Conservation (phyloP, 2,113 vertebrate genomes). For the Reinhardtius hippoglossoides region DNA sequence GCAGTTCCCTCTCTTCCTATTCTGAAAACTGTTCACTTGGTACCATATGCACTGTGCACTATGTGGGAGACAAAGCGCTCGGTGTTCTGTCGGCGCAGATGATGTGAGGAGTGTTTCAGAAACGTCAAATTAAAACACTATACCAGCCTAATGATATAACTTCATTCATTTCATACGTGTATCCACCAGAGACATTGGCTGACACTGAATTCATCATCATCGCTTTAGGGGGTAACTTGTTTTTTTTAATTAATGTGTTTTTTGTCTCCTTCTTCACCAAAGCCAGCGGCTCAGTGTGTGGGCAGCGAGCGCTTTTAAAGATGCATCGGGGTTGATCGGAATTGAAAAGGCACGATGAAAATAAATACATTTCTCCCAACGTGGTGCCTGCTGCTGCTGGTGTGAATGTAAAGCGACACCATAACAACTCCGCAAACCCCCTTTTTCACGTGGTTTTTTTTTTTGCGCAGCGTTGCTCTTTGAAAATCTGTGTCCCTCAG, state of each 20-base stretch:
- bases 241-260: slow-evolving; percentile 57
- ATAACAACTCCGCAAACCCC: not conserved
- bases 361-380: not conserved
- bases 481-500: not conserved
- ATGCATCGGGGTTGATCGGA: slow-evolving; percentile 44
- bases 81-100: slow-evolving; percentile 33
- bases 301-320: slow-evolving; percentile 57
- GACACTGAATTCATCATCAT: slow-evolving; percentile 54
- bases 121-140: not conserved
- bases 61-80: slow-evolving; percentile 72
- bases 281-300: slow-evolving; percentile 57
- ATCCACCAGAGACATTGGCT: slow-evolving; percentile 39
- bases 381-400: not conserved
- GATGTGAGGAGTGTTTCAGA: slow-evolving; percentile 3
- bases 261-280: slow-evolving; percentile 30
- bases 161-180: slow-evolving; percentile 17
- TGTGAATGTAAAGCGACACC: slow-evolving; percentile 26
- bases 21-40: slow-evolving; percentile 69
- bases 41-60: slow-evolving; percentile 65
- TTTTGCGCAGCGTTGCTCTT: slow-evolving; percentile 2
- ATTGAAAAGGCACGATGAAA: slow-evolving; percentile 34
- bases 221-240: slow-evolving; percentile 68
- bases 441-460: not conserved
- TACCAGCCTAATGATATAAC: slow-evolving; percentile 4
- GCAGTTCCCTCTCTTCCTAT: slow-evolving; percentile 70